Base-by-base conservation (phyloP, 2,888 invertebrate genomes). In the Drosophila fungiperda region DNA sequence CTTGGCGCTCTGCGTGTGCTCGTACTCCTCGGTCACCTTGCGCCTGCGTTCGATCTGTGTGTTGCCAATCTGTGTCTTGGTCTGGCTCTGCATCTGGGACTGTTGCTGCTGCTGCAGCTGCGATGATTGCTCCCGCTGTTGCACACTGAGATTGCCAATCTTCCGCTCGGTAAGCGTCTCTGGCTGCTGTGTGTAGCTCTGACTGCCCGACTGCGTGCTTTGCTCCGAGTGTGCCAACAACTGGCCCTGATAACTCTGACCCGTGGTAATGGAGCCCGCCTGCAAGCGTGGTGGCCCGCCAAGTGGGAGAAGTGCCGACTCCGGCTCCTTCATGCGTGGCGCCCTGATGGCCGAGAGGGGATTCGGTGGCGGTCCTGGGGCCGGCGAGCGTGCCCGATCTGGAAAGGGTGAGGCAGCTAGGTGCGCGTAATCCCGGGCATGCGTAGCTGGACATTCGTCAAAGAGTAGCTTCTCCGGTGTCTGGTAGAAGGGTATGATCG, bases 401-500 rank as follows among this genome's bases (percentile, higher is more conserved):
- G 95, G 95, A 77, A 95, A 95, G 8, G 96, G 95, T 4, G 96
- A 95, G 67, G 95, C 94, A 61, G 95, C 95, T 17, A 95, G 94
- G 29, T 95, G 95, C 80, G 96, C 95, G 78, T 95, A 95, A 61
- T 95, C 90, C 78, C 95, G 94, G 49, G 94, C 94, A 85, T 94
- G 94, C 3, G 95, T 93, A 7, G 96, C 95, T 62, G 93, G 88
- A 88, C 95, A 95, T 89, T 95, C 95, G 50, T 95, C 95, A n/a
- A 95, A 94, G 38, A 96, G 95, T 80, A 97, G 94, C 92, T 96
- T 96, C 92, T 95, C 95, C 15, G 91, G 73, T 20, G 92, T 93
- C 93, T 97, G 97, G 91, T 97, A 97, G 84, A 95, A 95, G 11
- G 97, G 97, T 80, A 97, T 95, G 58, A 95, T 94, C 15, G 96